These are phyloP conservation scores for Enhydra lutris DNA, from an alignment of 2,113 vertebrate genomes.

Conservation along the genomic window DNA sequence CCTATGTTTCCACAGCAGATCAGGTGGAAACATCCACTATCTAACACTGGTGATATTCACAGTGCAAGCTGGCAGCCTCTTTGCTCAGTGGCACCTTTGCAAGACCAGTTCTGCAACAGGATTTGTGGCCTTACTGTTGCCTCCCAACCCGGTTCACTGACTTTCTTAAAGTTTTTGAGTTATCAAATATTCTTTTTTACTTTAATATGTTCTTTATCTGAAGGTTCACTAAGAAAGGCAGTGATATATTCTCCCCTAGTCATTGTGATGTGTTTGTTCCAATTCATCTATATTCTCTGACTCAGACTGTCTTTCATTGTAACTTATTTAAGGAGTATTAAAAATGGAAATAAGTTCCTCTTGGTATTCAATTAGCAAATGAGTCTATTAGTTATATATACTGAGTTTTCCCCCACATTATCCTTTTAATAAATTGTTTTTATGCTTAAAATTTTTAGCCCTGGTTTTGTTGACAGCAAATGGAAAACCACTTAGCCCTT, in stretches of 20 bases:
- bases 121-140: not conserved
- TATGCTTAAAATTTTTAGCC: not conserved
- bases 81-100: not conserved
- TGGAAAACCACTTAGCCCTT: not conserved
- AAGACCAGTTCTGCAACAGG: not conserved
- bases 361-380: conserved; percentile 6
- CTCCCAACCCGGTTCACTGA: not conserved
- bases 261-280: not conserved
- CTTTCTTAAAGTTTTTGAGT: not conserved
- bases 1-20: not conserved
- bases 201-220: not conserved
- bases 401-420: not conserved
- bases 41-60: not conserved
- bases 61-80: not conserved
- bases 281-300: not conserved
- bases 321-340: not conserved
- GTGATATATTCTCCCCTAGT: not conserved
- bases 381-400: not conserved
- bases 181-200: not conserved
- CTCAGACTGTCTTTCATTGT: not conserved
- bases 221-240: not conserved
- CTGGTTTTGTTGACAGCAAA: not conserved
- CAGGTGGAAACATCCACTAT: not conserved
- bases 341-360: not conserved
- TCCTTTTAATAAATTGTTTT: conserved; percentile 44